Base-by-base conservation (phyloP, 2,888 invertebrate species). In the Hydraecia micacea region DNA sequence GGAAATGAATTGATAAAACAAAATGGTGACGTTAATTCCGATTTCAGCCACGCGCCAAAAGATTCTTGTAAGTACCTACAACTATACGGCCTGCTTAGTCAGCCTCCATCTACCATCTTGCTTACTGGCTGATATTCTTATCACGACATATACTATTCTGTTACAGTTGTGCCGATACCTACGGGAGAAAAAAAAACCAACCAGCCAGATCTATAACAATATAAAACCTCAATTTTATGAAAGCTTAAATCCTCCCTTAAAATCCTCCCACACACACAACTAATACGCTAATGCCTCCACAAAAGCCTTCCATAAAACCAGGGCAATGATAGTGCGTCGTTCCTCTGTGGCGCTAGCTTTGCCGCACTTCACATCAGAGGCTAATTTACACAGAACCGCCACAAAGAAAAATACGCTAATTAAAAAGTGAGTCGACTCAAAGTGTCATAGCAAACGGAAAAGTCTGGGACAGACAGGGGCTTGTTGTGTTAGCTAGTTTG, bases 381-480 rank as follows among this genome's bases (percentile, higher is more conserved):
- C 96, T 96, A 96, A 96, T 96, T 95, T 95, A 92, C 94, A 91
- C 91, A 88, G 90, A 90, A 88, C 90, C 86, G 91, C 92, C 92
- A 96, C 96, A 96, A 96, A 97, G 96, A 95, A 93, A 94, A 95
- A 95, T 94, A 93, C 94, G 96, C 96, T 97, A 96, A 97, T 97
- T 96, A 96, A 97, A 96, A 97, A 95, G 90, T 91, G 95, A 94
- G 93, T 92, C 95, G 93, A 93, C 95, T 95, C 95, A 96, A 95
- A 96, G 95, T 96, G 96, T 94, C 93, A 92, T 91, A 84, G 92
- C 93, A 91, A 92, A 93, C 93, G 93, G 91, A 89, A 90, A 91
- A 91, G 90, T 89, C 91, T 88, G 86, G 82, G 72, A 80, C 75
- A 85, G 82, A 80, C 80, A 78, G 85, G 72, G 82, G 77, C 74